Base-by-base conservation (phyloP, 2,888 invertebrate genomes). In the Scaptomyza tumidula region DNA sequence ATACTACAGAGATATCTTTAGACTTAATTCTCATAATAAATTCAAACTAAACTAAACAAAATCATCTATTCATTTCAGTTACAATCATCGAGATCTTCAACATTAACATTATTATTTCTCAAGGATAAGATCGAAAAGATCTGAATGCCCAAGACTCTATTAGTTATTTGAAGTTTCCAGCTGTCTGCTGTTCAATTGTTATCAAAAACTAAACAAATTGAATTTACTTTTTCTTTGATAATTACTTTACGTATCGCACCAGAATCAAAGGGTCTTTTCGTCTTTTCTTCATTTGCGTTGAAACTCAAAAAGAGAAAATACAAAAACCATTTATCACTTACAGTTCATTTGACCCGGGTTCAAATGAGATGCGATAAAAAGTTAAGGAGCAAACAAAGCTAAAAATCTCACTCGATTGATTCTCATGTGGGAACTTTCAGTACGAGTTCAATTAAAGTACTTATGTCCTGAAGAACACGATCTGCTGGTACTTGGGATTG, bases 341-440 rank as follows among this genome's bases (percentile, higher is more conserved):
- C 35, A 54, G 59, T 49, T 81, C 80, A 82, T 80, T 80, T 69
- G 75, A 10, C 48, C 9, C 19, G 29, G 16, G 52, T 52, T 19
- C 49, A 52, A 41, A 52, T 33, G 33, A n/a, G 10, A 35, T 27
- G 14, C 37, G 24, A 45, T 29, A 44, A 24, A 61, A 76, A 75
- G 66, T 71, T 63, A 56, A 71, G 60, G 33, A 19, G 37, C 43
- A 39, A 57, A 52, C 45, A 41, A 59, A 16, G 56, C 41, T 55
- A 56, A 50, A 46, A 52, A 9, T 27, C 19, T 35, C 45, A 56
- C 14, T 63, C 50, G 48, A 71, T 71, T 72, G 62, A 72, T 80
- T 72, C 13, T 2, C n/a, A 16, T 79, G 80, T 82, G 82, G 78
- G 83, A 82, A 82, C 70, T 72, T 77, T 76, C 46, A 65, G 55